A percentile compares a stretch with the other conserved stretches of the same genome.
Conservation (phyloP, 1,140 invertebrate genomes). For the Drosophila fuyamai region DNA sequence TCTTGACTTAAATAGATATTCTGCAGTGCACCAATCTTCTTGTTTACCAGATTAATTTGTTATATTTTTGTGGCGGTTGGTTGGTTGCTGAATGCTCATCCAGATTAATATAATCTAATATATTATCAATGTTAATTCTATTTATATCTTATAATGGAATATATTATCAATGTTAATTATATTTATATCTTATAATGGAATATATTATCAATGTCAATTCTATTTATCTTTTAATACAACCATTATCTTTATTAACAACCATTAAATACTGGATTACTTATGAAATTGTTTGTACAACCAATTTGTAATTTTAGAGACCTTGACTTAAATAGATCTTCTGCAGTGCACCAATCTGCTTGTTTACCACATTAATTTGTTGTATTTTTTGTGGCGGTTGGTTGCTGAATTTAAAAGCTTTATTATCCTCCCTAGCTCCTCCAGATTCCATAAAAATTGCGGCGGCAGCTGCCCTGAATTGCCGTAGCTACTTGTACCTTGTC, state of each 20-base stretch:
- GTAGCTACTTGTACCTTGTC: slow-evolving; percentile 14
- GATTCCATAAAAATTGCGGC: slow-evolving; percentile 1
- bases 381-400: slow-evolving; percentile 4
- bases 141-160: too few species aligned
- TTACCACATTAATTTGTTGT: slow-evolving; percentile 28
- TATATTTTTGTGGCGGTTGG: not conserved
- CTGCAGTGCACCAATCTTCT: not conserved
- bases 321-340: not conserved
- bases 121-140: too few species aligned
- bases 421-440: slow-evolving; percentile 15
- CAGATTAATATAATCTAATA: too few species aligned
- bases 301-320: not conserved
- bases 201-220: too few species aligned
- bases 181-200: too few species aligned
- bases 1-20: not conserved
- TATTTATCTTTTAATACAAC: too few species aligned
- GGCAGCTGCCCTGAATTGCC: slow-evolving; percentile 33
- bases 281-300: too few species aligned
- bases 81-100: slow-evolving; percentile 18
- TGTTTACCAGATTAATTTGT: slow-evolving; percentile 29
- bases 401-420: slow-evolving; percentile 41
- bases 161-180: too few species aligned
- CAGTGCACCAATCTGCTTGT: not conserved
- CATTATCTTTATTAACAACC: too few species aligned
- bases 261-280: too few species aligned